Evolutionary conservation across 2,113 vertebrate genomes (phyloP).

Genomic region (Gobio gobio): DNA sequence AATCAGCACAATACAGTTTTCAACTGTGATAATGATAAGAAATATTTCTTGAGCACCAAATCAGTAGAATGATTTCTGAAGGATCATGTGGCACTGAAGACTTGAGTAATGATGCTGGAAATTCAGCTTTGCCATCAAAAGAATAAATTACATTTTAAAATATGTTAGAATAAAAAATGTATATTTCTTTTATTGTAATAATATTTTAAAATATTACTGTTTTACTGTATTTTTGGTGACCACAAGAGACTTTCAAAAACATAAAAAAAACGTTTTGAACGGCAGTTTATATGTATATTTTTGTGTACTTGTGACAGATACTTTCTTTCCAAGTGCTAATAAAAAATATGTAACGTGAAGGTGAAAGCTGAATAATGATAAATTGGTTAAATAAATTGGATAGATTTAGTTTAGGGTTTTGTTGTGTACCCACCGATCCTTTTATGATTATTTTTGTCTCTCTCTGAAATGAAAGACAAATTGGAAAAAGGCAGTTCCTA

Average conservation of each 20-base stretch:
- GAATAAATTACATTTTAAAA: no score
- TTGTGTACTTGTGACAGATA: no score
- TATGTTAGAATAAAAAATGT: neutral
- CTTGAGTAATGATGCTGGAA: neutral
- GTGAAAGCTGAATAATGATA: neutral
- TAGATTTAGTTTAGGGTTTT: neutral
- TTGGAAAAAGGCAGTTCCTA: neutral
- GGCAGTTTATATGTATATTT: no score
- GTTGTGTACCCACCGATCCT: neutral
- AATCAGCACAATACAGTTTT: neutral
- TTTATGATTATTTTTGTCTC: no score
- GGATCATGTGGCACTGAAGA: neutral
- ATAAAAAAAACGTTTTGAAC: no score
- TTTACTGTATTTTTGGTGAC: neutral
- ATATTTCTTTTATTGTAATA: neutral
- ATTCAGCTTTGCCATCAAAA: neutral
- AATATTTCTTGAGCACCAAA: no score
- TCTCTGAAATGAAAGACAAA: neutral
- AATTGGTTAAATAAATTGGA: neutral
- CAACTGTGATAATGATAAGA: no score
- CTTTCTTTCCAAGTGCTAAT: no score
- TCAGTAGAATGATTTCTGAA: neutral
- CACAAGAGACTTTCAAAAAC: neutral
- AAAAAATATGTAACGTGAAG: no score
- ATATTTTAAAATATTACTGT: neutral